Base-by-base conservation (phyloP, 2,888 invertebrate species). In the Arenicola marina region DNA sequence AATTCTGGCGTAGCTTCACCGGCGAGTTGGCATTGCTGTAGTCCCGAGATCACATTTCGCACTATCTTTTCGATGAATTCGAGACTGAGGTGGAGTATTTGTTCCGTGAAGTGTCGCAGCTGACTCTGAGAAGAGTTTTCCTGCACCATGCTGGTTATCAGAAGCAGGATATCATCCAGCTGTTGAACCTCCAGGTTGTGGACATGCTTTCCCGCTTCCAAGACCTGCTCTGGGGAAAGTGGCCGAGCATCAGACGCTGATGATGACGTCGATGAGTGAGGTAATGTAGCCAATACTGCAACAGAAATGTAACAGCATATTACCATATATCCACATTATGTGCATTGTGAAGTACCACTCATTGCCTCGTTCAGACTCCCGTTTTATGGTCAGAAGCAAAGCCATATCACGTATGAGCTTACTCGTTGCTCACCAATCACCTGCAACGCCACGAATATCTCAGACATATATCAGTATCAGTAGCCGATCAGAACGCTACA, bases 41-140 rank as follows among this genome's bases (percentile, higher is more conserved):
- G 31, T 34, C 26, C 18, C 4, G 21, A 7, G 11, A 56, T 43
- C 21, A 33, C 43, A 56, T 4, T 38, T 24, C 26, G 43, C 4
- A 18, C 38, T 2, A 61, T 31, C 38, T 63, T 63, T 32, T 59
- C 48, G 7, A 63, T 55, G 45, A 51, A 63, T 38, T 59, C 51
- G 21, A 78, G 60, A 7, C 71, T 74, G 32, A 76, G 62, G 29
- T 74, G 70, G 45, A 79, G 62, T 2, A 80, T 66, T 60, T 77
- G 74, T 34, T 75, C 70, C 1, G 73, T 75, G 68, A 79, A 79
- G 46, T 72, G 68, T 53, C 66, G 58, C 2, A 76, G 73, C 58
- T 63, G 48, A n/a, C 7, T 24, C 48, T 48, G 48, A 7, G 7
- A 38, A 18, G 18, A 38, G n/a, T n/a, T n/a, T n/a, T n/a, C n/a